Base-by-base conservation (phyloP, 2,888 invertebrate species). In the Asteroscopus sphinx region DNA sequence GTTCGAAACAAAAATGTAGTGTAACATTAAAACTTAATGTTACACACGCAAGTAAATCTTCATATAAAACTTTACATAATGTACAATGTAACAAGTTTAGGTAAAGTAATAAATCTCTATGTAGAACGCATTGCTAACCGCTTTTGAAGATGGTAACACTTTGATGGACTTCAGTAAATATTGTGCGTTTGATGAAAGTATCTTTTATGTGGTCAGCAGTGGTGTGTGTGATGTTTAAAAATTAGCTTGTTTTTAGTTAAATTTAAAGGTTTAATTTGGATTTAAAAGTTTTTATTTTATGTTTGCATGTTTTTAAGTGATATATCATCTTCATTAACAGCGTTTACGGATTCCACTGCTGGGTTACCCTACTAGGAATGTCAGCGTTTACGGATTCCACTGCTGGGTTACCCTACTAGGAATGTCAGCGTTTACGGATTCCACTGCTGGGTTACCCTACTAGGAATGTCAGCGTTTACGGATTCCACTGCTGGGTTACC, bases 181-280 rank as follows among this genome's bases (percentile, higher is more conserved):
- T 6, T 9, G 28, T 21, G 33, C n/a, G n/a, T n/a, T 32, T 37
- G 15, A 25, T 33, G 1, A 13, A 41, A 28, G 5, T 3, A 3
- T n/a, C 13, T 61, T 45, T 45, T 45, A 25, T 64, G 61, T 64
- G 61, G 61, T 64, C 26, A 37, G 17, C 13, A 3, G 33, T 5
- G 11, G 16, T 16, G 37, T 11, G 13, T 64, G 46, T 64, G 65
- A 64, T 42, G 61, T 55, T 49, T 35, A 15, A 11, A 32, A 17
- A 4, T 36, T 15, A 4, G 8, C 8, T 11, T 28, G 40, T 28
- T 28, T 17, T 28, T 41, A 9, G 7, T 13, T 8, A 26, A 9
- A 26, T 26, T 25, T 9, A 40, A 15, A 3, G 3, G 25, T 25
- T 28, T 28, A 6, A 28, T 5, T 6, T 8, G 28, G 4, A 21